These are phyloP conservation scores for Characodon lateralis DNA, from an alignment of 2,797 vertebrate species.

Conservation along the genomic window DNA sequence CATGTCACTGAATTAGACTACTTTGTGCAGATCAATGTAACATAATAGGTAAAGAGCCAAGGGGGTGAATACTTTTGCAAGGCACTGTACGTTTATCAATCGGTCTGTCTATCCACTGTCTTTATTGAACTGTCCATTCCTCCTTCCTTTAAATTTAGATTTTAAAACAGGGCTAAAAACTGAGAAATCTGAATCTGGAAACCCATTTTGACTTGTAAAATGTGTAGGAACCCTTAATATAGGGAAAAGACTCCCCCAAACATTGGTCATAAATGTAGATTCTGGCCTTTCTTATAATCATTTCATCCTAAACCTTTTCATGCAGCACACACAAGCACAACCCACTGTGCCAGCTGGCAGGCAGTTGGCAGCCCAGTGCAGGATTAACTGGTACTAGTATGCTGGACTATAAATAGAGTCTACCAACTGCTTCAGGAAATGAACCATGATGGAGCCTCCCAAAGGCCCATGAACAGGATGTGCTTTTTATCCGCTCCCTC, in stretches of 20 bases:
- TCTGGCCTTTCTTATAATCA: conserved; percentile 49
- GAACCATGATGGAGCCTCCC: conserved; percentile 78
- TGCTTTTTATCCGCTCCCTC: conserved; percentile 70
- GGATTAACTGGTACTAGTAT: conserved; percentile 82
- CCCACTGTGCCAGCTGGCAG: conserved; percentile 76
- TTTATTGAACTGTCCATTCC: too few species aligned
- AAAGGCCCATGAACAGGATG: conserved; percentile 77
- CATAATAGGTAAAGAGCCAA: too few species aligned
- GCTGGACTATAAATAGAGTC: conserved; percentile 79
- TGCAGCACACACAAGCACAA: conserved; percentile 56
- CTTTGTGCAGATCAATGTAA: too few species aligned
- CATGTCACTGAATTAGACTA: too few species aligned
- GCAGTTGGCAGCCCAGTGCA: conserved; percentile 77
- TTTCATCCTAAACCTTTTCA: conserved; percentile 56
- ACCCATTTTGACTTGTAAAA: not conserved
- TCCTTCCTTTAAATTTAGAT: too few species aligned
- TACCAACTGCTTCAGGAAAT: conserved; percentile 82
- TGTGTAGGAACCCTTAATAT: too few species aligned
- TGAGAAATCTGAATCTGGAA: not conserved
- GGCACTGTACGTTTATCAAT: too few species aligned
- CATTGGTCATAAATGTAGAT: conserved; percentile 52
- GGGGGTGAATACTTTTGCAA: too few species aligned
- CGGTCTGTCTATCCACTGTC: too few species aligned
- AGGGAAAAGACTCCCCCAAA: not conserved
- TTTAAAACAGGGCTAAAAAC: too few species aligned